Base-by-base conservation (phyloP, 1,140 invertebrate genomes). In the Drosophila willistoni region DNA sequence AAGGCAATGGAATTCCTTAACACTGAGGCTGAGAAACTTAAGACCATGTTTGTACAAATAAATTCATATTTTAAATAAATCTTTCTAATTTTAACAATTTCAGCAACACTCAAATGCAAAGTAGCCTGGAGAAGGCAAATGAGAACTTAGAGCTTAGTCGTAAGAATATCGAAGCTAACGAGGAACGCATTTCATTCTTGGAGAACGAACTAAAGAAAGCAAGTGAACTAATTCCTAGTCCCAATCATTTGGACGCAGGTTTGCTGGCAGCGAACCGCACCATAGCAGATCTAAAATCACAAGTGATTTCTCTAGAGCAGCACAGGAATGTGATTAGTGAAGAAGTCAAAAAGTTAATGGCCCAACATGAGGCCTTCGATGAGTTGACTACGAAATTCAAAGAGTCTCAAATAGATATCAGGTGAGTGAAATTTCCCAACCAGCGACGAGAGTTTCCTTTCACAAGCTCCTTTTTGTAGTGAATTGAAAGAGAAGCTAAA, bases 31-130 rank as follows among this genome's bases (percentile, higher is more conserved):
- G 10, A 70, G 12, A 13, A 51, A 0, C 3, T 54, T 3, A 64
- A 54, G 6, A 29, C 14, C 4, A 19, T 51, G 81, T 85, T 63
- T 57, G 81, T 57, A 7, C 9, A 7, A 9, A 29, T n/a, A n/a
- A 17, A 29, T 57, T 4, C n/a, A 1, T 4, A 10, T 19, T 9
- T 19, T 17, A 25, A 12, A 3, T 17, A 0, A 39, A 36, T 51
- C 4, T 22, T 6, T 3, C 10, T 7, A 7, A 47, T 10, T 14
- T n/a, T 1, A 6, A 2, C 5, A 14, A 7, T 3, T 39, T 1
- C n/a, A 73, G 78, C 1, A 81, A 77, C 1, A n/a, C 13, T 12
- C 6, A 25, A 0, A 2, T 77, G 29, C 9, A 44, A 0, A 19
- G 47, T 7, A 44, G 55, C 0, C 12, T 81, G 7, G 33, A 71